Evolutionary conservation across 2,113 vertebrate genomes (phyloP).

Genomic region (Xiphophorus couchianus): DNA sequence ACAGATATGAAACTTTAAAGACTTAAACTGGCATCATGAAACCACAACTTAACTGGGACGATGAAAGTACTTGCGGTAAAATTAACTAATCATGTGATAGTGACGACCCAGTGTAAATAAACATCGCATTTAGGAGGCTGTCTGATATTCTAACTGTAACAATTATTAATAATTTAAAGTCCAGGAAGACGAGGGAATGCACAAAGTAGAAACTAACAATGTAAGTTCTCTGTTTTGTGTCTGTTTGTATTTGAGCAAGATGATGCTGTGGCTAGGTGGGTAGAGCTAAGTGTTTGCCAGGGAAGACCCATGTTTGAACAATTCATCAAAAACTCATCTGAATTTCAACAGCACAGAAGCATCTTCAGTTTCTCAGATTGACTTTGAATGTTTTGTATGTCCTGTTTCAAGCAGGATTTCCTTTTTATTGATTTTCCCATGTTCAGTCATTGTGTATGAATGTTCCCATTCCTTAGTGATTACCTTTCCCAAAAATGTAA

Average conservation of each 20-base stretch:
- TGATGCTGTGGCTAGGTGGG: not conserved
- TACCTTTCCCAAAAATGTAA: no score
- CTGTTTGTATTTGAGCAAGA: not conserved
- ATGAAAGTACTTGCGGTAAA: not conserved
- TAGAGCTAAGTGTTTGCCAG: no score
- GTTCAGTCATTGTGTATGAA: not conserved
- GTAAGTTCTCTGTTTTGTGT: not conserved
- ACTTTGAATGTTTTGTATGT: not conserved
- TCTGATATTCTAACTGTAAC: not conserved
- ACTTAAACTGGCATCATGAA: not conserved
- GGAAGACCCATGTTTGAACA: not conserved
- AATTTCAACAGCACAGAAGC: not conserved
- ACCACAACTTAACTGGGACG: not conserved
- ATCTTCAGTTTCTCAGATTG: not conserved
- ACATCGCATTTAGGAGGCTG: not conserved
- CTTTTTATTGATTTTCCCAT: not conserved
- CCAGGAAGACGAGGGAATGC: not conserved
- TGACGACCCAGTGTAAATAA: not conserved
- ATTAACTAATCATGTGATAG: conserved; percentile 25
- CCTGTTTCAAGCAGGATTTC: not conserved
- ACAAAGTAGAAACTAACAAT: not conserved
- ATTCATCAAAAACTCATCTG: not conserved
- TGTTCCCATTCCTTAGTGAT: no score
- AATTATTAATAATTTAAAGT: no score
- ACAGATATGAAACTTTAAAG: not conserved